Base-by-base conservation (phyloP, 37 sponge, comb jelly and placozoan species). In the Axinella damicornis region DNA sequence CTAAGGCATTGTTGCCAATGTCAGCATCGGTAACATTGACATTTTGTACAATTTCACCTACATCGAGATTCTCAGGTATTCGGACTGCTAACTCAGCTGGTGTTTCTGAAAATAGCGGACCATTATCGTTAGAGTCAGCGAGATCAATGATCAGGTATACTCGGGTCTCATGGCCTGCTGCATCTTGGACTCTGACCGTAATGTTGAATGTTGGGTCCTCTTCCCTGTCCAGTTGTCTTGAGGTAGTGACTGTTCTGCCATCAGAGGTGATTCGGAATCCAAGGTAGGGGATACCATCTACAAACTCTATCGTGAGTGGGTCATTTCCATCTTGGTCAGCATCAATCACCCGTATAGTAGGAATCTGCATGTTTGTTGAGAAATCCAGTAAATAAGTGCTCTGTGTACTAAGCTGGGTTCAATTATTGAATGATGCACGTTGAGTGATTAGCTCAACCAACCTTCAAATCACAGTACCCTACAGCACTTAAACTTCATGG, bases 81-180 rank as follows among this genome's bases (percentile, higher is more conserved):
- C 16, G 57, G 52, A 60, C 20, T 35, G 37, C 53, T 25, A 78
- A 46, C 27, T 56, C 73, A 20, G 25, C 39, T 40, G 81, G 56
- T 2, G 38, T 28, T 32, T 36, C 59, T 25, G 25, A 34, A n/a
- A 76, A 60, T 25, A 36, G 14, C 2, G 88, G 88, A 38, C 76
- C 27, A 25, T 87, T 72, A 41, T 87, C 88, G 52, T 87, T 87
- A 41, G 80, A 54, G 33, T 87, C 81, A 5, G 52, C 14, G 5
- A 87, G 66, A 17, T 54, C 25, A 5, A 87, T 52, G 14, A n/a
- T 60, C 27, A 87, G 28, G 12, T 22, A 14, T 21, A 59, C 76
- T 6, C 41, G 32, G 24, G 24, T 40, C 17, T 14, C 66, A 55
- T 62, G 52, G 18, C 76, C 76, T 30, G 37, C 76, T 2, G 39